These are phyloP conservation scores for Elgonia sp. DNA, from an alignment of 2,888 invertebrate species.

Conservation along the genomic window DNA sequence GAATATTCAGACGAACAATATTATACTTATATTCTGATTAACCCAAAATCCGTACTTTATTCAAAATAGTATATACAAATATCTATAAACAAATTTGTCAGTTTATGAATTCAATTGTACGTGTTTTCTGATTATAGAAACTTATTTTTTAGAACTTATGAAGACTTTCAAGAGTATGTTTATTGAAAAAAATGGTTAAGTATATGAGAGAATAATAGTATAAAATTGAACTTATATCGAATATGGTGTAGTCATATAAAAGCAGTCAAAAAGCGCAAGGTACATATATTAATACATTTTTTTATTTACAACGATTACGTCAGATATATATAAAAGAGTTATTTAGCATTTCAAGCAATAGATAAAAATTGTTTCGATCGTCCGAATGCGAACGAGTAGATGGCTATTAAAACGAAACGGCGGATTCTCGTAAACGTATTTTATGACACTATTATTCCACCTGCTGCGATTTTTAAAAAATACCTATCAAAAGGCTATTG, in stretches of 20 bases:
- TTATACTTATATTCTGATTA: no score
- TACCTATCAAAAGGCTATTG: slow-evolving; percentile 41
- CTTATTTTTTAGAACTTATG: no score
- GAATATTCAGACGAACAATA: no score
- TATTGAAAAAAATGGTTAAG: no score
- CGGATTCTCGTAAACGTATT: slow-evolving; percentile 60
- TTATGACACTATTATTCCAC: slow-evolving; percentile 65
- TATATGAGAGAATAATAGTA: no score
- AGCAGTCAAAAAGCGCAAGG: slow-evolving; percentile 17
- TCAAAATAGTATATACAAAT: no score
- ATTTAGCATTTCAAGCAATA: slow-evolving; percentile 26
- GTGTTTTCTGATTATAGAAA: no score
- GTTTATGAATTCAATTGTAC: no score
- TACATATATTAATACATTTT: slow-evolving; percentile 23
- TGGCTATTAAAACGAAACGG: slow-evolving; percentile 63
- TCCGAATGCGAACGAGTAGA: slow-evolving; percentile 57
- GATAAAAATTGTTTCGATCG: slow-evolving; percentile 63
- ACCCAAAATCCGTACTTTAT: no score
- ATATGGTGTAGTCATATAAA: slow-evolving; percentile 17
- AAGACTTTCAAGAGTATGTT: no score
- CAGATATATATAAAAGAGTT: slow-evolving; percentile 45
- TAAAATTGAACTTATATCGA: no score
- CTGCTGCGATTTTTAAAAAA: slow-evolving; percentile 52
- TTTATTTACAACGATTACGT: slow-evolving; percentile 36
- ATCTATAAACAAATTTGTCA: no score